phyloP scores from a whole-genome alignment of 2,113 vertebrate species.

The Eulacestoma nigropectus region DNA sequence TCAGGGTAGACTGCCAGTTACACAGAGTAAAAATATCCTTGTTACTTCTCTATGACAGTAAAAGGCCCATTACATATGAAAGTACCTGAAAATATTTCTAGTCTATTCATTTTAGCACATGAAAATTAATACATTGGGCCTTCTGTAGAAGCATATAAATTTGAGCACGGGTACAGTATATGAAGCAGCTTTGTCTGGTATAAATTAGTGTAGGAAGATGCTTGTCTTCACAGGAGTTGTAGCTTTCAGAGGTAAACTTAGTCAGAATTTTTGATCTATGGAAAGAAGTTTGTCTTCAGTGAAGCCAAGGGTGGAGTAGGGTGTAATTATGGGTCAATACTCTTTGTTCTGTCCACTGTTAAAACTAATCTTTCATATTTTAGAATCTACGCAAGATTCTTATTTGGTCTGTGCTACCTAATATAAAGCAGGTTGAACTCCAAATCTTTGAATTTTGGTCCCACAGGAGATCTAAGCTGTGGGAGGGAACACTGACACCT shows the following conservation, averaged over 20 bases:
- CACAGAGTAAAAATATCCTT: background rate
- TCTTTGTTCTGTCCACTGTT: background rate
- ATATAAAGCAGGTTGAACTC: background rate
- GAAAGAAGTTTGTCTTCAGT: background rate
- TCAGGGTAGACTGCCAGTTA: background rate
- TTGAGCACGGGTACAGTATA: background rate
- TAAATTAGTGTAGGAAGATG: background rate
- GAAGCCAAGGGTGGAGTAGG: background rate
- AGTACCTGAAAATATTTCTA: background rate
- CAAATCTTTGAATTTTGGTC: background rate
- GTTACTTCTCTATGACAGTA: background rate
- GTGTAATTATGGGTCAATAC: background rate
- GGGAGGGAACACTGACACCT: background rate
- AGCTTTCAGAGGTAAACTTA: background rate
- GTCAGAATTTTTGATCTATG: background rate
- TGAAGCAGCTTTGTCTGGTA: background rate
- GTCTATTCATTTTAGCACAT: background rate
- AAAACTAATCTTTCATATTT: background rate
- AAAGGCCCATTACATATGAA: background rate
- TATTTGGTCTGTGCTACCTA: background rate
- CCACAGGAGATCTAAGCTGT: background rate
- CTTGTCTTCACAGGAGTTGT: background rate
- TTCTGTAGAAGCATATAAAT: background rate
- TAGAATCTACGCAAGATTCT: background rate
- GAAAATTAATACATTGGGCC: background rate